phyloP scores from a whole-genome alignment of 2,888 invertebrate genomes.

The Notodonta ziczac region DNA sequence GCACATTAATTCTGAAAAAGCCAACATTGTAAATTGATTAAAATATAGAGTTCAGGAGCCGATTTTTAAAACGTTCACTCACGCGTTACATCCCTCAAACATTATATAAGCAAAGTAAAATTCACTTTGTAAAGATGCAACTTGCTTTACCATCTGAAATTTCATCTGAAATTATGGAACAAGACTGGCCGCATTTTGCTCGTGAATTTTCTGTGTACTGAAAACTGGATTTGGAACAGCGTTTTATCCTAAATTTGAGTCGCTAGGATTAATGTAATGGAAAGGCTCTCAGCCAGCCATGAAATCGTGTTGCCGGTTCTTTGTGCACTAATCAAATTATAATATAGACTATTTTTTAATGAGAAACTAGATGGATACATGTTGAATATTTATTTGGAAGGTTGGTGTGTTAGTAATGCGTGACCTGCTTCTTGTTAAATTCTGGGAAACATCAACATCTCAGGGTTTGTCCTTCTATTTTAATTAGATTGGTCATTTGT shows the following conservation, averaged over 20 bases:
- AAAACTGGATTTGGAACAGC: constrained; percentile 19
- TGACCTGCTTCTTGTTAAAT: too few relatives aligned
- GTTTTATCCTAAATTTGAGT: constrained; percentile 27
- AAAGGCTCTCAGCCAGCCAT: constrained; percentile 26
- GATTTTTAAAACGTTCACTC: too few relatives aligned
- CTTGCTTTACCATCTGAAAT: neutral
- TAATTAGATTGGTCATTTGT: too few relatives aligned
- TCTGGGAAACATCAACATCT: too few relatives aligned
- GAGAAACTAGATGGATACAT: too few relatives aligned
- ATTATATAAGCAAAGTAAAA: neutral
- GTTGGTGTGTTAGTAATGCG: too few relatives aligned
- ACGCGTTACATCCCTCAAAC: too few relatives aligned
- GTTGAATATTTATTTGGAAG: too few relatives aligned
- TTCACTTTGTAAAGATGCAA: constrained; percentile 1
- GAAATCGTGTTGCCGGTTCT: constrained; percentile 26
- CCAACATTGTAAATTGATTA: too few relatives aligned
- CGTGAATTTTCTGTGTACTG: constrained; percentile 20
- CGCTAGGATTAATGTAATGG: constrained; percentile 32
- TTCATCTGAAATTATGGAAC: constrained; percentile 2
- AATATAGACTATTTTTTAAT: constrained; percentile 4
- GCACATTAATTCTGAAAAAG: too few relatives aligned
- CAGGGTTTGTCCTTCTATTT: too few relatives aligned
- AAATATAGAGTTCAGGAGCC: too few relatives aligned
- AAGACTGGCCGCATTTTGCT: neutral
- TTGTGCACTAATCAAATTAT: constrained; percentile 24